Evolutionary conservation across 2,888 invertebrate species (phyloP).

Genomic region (Dioctria linearis): DNA sequence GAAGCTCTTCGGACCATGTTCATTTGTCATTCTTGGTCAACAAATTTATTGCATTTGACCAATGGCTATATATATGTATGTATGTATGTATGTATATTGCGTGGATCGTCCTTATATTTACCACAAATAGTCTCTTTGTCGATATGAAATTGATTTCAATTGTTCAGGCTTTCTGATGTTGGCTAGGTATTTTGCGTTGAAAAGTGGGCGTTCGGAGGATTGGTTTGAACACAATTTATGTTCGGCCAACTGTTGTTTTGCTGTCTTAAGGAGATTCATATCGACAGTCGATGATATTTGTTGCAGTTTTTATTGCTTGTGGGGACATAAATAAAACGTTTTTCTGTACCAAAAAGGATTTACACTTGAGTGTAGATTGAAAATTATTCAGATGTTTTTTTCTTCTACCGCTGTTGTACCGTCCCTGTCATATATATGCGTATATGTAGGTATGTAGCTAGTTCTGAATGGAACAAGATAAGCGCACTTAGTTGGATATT

Average conservation of each 20-base stretch:
- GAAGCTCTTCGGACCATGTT: constrained; percentile 38
- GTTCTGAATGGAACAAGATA: constrained; percentile 5
- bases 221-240: constrained; percentile 46
- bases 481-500: constrained; percentile 40
- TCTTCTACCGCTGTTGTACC: not conserved
- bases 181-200: constrained; percentile 45
- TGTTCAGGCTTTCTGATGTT: constrained; percentile 48
- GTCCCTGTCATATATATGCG: no score
- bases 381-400: constrained; percentile 45
- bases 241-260: constrained; percentile 50
- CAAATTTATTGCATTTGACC: constrained; percentile 38
- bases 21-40: constrained; percentile 47
- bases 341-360: constrained; percentile 1
- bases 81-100: no score
- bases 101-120: not conserved
- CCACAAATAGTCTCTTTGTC: not conserved
- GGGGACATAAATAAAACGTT: constrained; percentile 17
- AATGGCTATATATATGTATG: constrained; percentile 23
- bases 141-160: constrained; percentile 49
- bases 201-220: constrained; percentile 53
- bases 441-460: no score
- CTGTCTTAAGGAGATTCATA: constrained; percentile 48
- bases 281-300: constrained; percentile 50
- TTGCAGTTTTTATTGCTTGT: constrained; percentile 26
- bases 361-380: constrained; percentile 15